Percentiles rank a stretch among this genome's conserved stretches.
These are phyloP conservation scores for Argya squamiceps DNA, from an alignment of 2,797 vertebrate species.

Conservation along the genomic window DNA sequence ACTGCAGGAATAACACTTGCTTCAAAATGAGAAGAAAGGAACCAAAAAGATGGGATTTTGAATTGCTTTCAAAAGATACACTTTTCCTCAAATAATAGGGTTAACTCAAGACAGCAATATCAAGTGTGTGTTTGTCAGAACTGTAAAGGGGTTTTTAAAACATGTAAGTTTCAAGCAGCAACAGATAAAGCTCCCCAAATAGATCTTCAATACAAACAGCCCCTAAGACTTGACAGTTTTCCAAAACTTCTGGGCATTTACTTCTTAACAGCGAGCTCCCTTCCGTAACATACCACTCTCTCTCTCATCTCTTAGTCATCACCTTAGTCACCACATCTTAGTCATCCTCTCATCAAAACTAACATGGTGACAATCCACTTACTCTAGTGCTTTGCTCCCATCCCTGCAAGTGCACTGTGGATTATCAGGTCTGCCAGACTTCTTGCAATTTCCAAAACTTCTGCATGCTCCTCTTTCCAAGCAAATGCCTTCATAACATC, in stretches of 20 bases:
- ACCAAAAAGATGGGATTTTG: neutral
- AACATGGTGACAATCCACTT: neutral
- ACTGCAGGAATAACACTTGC: neutral
- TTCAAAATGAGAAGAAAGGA: neutral
- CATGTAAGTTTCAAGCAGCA: neutral
- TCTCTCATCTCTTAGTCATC: neutral
- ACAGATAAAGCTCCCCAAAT: neutral
- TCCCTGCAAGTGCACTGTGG: neutral
- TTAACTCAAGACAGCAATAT: neutral
- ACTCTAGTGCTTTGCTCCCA: neutral
- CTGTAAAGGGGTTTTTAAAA: neutral
- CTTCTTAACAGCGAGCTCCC: neutral
- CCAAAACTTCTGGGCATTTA: constrained; percentile 11
- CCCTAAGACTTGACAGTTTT: neutral
- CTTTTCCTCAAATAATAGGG: neutral
- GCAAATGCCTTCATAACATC: neutral
- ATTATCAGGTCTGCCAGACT: neutral
- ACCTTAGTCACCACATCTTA: neutral
- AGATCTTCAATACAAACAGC: neutral
- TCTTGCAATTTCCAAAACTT: neutral
- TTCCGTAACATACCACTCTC: neutral
- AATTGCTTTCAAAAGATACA: neutral
- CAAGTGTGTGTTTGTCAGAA: neutral
- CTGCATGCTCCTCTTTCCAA: neutral
- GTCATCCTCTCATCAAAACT: neutral